Evolutionary conservation across 2,888 invertebrate genomes (phyloP).

Genomic region (Euclidia mi): DNA sequence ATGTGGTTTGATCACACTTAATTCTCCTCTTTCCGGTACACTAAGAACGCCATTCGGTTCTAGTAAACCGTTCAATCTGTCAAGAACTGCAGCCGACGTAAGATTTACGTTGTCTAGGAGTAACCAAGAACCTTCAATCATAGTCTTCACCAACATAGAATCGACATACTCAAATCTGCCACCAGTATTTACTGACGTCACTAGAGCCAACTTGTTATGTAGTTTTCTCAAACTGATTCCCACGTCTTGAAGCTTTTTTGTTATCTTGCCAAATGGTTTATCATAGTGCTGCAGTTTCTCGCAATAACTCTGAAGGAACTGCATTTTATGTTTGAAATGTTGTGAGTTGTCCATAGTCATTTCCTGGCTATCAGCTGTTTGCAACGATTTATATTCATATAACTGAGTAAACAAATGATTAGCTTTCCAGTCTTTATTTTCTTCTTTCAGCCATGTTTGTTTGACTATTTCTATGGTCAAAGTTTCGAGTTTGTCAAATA

Average conservation of each 20-base stretch:
- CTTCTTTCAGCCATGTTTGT: conserved; percentile 74
- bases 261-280: conserved; percentile 42
- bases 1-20: conserved; percentile 95
- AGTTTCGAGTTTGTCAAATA: conserved; percentile 90
- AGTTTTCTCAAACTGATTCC: conserved; percentile 75
- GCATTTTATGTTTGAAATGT: conserved; percentile 71
- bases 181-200: conserved; percentile 93
- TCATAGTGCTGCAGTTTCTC: conserved; percentile 61
- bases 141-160: conserved; percentile 95
- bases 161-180: conserved; percentile 98
- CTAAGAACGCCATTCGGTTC: conserved; percentile 97
- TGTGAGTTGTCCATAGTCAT: conserved; percentile 64
- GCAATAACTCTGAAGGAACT: conserved; percentile 71
- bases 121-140: conserved; percentile 95
- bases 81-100: conserved; percentile 98
- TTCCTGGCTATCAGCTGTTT: conserved; percentile 45
- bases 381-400: conserved; percentile 70
- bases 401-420: conserved; percentile 73
- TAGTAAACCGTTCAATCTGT: conserved; percentile 98
- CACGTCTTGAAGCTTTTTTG: conserved; percentile 65
- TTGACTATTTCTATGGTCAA: conserved; percentile 87
- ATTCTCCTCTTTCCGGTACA: conserved; percentile 97
- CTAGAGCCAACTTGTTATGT: conserved; percentile 80
- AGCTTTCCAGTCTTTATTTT: conserved; percentile 62
- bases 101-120: conserved; percentile 98